These are phyloP conservation scores for Pandemis cinnamomeana DNA, from an alignment of 2,888 invertebrate genomes.

Conservation along the genomic window DNA sequence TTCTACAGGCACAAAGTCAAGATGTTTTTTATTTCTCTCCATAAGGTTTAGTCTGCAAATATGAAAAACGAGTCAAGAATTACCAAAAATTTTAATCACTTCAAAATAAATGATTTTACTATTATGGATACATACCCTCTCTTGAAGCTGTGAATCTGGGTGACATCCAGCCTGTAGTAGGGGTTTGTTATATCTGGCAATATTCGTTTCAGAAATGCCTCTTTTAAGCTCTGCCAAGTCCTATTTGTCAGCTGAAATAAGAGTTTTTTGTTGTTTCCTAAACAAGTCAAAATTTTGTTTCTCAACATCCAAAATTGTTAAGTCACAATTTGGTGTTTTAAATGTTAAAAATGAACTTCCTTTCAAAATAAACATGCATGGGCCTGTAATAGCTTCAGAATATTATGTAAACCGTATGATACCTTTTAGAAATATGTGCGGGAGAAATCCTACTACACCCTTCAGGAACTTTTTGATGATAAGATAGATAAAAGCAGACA, in stretches of 20 bases:
- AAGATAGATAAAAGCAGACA: no score
- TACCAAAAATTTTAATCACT: background rate
- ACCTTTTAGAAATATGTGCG: no score
- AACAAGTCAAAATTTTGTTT: background rate
- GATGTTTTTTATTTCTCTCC: constrained; percentile 60
- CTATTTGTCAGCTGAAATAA: constrained; percentile 64
- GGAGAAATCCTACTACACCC: no score
- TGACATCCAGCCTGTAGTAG: constrained; percentile 66
- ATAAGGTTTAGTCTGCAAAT: constrained; percentile 61
- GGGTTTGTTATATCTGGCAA: constrained; percentile 78
- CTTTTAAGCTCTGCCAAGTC: constrained; percentile 82
- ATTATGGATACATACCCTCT: constrained; percentile 60
- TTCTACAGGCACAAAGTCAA: constrained; percentile 58
- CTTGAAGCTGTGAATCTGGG: constrained; percentile 71
- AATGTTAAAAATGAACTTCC: background rate
- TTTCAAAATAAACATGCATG: no score
- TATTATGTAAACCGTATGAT: no score
- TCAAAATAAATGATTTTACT: background rate
- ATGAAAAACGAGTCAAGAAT: background rate
- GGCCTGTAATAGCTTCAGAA: no score
- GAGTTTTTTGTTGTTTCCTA: background rate
- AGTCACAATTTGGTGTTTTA: background rate
- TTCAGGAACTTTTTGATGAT: no score
- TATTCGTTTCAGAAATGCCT: constrained; percentile 77
- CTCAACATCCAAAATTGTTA: background rate